phyloP scores from a whole-genome alignment of 2,797 vertebrate genomes.

The Rhynchotus rufescens region DNA sequence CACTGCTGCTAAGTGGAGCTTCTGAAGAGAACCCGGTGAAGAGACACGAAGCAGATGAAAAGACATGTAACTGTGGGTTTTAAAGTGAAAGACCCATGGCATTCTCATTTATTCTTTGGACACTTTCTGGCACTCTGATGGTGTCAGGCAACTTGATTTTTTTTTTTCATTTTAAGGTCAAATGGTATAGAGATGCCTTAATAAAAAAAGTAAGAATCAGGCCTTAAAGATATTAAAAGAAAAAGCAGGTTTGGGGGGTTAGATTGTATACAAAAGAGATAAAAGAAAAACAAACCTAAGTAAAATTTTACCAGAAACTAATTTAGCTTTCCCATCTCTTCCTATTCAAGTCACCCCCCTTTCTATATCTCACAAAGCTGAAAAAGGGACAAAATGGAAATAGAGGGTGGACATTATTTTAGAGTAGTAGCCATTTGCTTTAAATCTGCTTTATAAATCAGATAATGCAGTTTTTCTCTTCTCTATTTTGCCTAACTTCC shows the following conservation, averaged over 20 bases:
- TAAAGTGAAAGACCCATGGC: neutral
- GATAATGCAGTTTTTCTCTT: neutral
- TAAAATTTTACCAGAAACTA: neutral
- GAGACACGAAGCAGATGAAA: slow-evolving; percentile 20
- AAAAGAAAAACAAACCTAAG: neutral
- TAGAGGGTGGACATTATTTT: neutral
- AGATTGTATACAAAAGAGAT: neutral
- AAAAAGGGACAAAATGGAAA: neutral
- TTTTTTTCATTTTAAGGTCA: neutral
- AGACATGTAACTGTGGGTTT: neutral
- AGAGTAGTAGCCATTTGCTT: neutral
- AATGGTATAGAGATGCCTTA: neutral
- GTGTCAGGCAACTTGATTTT: neutral
- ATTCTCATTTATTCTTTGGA: neutral
- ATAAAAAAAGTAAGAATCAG: neutral
- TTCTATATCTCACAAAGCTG: neutral
- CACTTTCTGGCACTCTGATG: neutral
- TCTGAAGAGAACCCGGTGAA: slow-evolving; percentile 47
- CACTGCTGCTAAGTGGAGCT: slow-evolving; percentile 69
- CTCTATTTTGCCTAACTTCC: neutral
- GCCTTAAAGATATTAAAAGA: neutral
- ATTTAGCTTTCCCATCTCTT: neutral
- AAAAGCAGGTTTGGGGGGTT: neutral
- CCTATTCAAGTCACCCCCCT: neutral
- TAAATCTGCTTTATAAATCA: neutral